Evolutionary conservation across 2,797 vertebrate species (phyloP).

Genomic region (Bryconaethiops microstoma): DNA sequence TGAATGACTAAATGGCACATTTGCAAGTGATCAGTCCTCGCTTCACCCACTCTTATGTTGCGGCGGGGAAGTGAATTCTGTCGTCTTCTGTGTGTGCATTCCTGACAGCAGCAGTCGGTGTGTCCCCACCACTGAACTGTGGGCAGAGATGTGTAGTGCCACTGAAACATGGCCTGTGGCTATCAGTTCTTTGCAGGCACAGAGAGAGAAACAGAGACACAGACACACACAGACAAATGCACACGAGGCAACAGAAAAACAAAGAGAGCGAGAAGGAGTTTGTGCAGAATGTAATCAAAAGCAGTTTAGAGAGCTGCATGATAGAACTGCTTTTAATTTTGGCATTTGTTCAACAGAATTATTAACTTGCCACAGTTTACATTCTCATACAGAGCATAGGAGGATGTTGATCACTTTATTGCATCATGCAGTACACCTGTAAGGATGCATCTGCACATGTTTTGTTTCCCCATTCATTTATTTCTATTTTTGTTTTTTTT

Average conservation of each 20-base stretch:
- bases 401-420: no score
- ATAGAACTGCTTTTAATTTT: not conserved
- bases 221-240: not conserved
- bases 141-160: conserved; percentile 20
- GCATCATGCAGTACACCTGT: no score
- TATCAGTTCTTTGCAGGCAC: conserved; percentile 10
- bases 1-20: conserved; percentile 18
- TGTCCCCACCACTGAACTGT: conserved; percentile 18
- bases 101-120: conserved; percentile 13
- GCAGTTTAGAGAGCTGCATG: not conserved
- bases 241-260: not conserved
- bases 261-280: not conserved
- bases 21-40: conserved; percentile 33
- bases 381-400: no score
- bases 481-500: no score
- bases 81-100: conserved; percentile 7
- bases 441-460: no score
- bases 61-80: conserved; percentile 7
- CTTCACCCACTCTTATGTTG: conserved; percentile 22
- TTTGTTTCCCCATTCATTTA: no score
- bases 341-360: no score
- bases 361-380: no score
- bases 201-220: conserved; percentile 1
- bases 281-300: not conserved
- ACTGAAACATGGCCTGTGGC: conserved; percentile 39